Evolutionary conservation across 2,797 vertebrate genomes (phyloP), one percentile per base, ranked within the genome.

Genomic region (Pangasius mekongensis): DNA sequence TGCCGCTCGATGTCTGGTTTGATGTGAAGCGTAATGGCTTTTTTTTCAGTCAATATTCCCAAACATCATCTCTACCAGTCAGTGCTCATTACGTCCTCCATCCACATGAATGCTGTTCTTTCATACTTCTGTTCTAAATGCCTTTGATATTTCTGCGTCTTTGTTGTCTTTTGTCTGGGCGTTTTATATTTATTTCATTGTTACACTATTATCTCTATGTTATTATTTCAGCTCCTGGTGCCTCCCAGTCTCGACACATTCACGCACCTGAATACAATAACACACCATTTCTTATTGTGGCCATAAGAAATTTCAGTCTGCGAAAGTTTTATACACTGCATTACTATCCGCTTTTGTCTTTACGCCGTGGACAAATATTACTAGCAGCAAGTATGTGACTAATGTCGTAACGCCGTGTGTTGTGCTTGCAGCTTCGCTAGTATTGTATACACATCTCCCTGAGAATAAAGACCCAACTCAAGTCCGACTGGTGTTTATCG

Each of bases 51-150:
- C 78, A 39, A 81, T 81, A 81, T 43, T 43, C 36, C 58, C 56
- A 62, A 82, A 82, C 80, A 82, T 64, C 56, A 27, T 82, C 80
- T 87, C 62, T 52, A 30, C 16, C 60, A 88, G 87, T 30, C 49
- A 14, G 43, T 22, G 64, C 84, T 83, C 64, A 80, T 90, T 88
- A 81, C 62, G 36, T 60, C 73, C 85, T 76, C 73, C 86, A 64
- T 80, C 85, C 74, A 67, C 47, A 33, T 33, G 39, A 64, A 64
- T 43, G 27, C 54, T 43, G 36, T 16, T 66, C 85, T 67, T 52
- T 62, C 85, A 64, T 1, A 14, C 52, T 8, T 67, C 39, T 77
- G n/a, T 86, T 49, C 39, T 27, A 24, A n/a, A 52, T 6, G 76
- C 62, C 36, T 43, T 82, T 67, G 86, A 81, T 69, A n/a, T 56